These are phyloP conservation scores for Hydrocynus forskahlii DNA, from an alignment of 2,797 vertebrate species.

Conservation along the genomic window DNA sequence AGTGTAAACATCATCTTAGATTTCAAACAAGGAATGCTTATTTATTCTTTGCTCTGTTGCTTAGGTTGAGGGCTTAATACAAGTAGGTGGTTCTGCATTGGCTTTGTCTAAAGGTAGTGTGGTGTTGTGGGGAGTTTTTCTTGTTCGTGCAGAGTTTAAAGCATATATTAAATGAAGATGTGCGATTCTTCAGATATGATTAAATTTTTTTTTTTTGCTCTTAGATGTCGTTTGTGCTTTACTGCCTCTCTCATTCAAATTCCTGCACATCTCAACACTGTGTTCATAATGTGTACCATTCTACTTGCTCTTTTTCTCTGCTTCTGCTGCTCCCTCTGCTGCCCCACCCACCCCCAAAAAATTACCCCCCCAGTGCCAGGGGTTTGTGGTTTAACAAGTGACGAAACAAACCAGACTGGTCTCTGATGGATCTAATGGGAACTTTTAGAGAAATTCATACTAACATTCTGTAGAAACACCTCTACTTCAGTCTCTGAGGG, in stretches of 20 bases:
- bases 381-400: slow-evolving; percentile 14
- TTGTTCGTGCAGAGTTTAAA: background rate
- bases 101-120: background rate
- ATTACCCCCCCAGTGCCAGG: background rate
- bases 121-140: background rate
- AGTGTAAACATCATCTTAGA: no score
- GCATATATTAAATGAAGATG: background rate
- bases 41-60: background rate
- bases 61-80: background rate
- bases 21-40: no score
- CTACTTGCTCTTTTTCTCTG: slow-evolving; percentile 7
- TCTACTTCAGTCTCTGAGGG: background rate
- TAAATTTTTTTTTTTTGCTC: background rate
- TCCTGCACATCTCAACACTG: background rate
- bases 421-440: background rate
- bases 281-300: slow-evolving; percentile 9
- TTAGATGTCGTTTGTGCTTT: background rate
- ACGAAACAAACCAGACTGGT: background rate
- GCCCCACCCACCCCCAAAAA: no score
- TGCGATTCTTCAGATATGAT: background rate
- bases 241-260: background rate
- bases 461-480: background rate
- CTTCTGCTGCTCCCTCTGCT: slow-evolving; percentile 19
- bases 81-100: background rate
- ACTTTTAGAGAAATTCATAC: background rate